A percentile compares a stretch with the other conserved stretches of the same genome.
phyloP scores from a whole-genome alignment of 30 jellyfish, hydroid and myxozoan species.

The Aurelia sp. region DNA sequence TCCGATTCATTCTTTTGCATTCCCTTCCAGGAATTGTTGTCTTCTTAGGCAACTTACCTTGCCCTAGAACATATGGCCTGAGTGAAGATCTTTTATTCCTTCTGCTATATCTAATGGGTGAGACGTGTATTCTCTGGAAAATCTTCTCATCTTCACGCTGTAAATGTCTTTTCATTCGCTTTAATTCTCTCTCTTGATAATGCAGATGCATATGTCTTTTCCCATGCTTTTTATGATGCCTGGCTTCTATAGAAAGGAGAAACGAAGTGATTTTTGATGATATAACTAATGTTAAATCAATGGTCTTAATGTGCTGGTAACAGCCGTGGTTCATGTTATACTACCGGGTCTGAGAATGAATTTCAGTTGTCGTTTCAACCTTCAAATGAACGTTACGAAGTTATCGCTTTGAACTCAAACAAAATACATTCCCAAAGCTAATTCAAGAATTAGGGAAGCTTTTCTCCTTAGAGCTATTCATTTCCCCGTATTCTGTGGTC shows the following conservation, averaged over 20 bases:
- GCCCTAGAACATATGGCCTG: constrained; percentile 68
- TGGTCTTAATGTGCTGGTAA: too few relatives aligned
- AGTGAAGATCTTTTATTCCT: constrained; percentile 43
- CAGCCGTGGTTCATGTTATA: too few relatives aligned
- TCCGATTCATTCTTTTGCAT: too few relatives aligned
- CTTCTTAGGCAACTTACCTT: constrained; percentile 19
- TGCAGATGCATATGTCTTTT: background rate
- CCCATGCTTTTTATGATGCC: constrained; percentile 33
- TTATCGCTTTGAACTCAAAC: too few relatives aligned
- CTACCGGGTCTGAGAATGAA: too few relatives aligned
- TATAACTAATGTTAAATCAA: background rate
- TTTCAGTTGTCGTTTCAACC: too few relatives aligned
- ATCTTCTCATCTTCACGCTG: constrained; percentile 22
- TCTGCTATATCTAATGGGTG: constrained; percentile 32
- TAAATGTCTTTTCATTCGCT: constrained; percentile 44
- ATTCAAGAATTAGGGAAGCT: too few relatives aligned
- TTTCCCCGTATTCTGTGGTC: too few relatives aligned
- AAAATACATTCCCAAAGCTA: too few relatives aligned
- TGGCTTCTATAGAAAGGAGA: constrained; percentile 4
- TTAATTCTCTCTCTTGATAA: constrained; percentile 51
- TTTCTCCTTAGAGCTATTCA: too few relatives aligned
- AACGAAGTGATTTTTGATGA: background rate
- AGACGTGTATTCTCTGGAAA: constrained; percentile 20
- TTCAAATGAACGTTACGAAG: too few relatives aligned
- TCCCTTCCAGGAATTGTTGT: too few relatives aligned